Conservation (phyloP, 2,113 vertebrate genomes). For the Canis aureus region DNA sequence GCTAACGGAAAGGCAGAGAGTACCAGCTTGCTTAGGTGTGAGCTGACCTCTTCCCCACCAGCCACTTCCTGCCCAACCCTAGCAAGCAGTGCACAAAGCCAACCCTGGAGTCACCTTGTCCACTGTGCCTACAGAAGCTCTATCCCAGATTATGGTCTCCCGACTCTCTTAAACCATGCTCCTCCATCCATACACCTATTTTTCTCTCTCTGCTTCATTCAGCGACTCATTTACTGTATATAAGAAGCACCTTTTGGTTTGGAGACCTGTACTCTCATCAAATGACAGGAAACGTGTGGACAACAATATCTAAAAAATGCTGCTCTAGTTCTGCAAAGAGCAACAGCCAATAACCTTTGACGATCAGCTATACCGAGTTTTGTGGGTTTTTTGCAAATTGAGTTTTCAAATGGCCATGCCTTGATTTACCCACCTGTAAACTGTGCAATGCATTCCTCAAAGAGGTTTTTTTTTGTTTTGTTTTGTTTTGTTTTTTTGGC, state of each 20-base stretch:
- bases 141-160: neutral
- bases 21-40: neutral
- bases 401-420: too few species aligned
- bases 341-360: neutral
- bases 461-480: too few species aligned
- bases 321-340: neutral
- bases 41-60: neutral
- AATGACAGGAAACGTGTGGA: neutral
- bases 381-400: too few species aligned
- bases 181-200: neutral
- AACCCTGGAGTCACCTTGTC: rapidly evolving
- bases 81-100: neutral
- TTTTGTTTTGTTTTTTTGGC: too few species aligned
- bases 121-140: neutral
- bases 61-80: neutral
- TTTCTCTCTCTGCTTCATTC: neutral
- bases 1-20: neutral
- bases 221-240: neutral
- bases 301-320: neutral
- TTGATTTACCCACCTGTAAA: too few species aligned
- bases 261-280: neutral
- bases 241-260: neutral
- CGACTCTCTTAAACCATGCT: neutral
- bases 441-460: too few species aligned
- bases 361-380: neutral